Evolutionary conservation across 2,888 invertebrate genomes (phyloP).

Genomic region (Metacarcinus magister): DNA sequence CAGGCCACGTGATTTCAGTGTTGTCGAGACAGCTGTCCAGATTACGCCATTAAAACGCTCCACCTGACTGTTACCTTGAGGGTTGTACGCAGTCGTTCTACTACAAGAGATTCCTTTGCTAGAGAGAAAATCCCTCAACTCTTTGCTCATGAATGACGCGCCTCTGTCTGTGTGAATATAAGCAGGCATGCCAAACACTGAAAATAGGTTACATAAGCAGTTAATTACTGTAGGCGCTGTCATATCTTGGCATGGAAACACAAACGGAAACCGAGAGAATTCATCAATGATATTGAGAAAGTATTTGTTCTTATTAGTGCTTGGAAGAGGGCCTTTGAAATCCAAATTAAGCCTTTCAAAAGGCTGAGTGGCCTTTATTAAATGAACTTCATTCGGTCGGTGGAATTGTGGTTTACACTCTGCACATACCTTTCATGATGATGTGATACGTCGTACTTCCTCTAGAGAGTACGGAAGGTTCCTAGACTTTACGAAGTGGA

Average conservation of each 20-base stretch:
- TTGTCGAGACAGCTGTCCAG: slow-evolving; percentile 77
- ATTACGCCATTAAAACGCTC: slow-evolving; percentile 82
- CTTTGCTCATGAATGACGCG: slow-evolving; percentile 32
- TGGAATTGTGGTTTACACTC: neutral
- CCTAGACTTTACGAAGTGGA: slow-evolving; percentile 56
- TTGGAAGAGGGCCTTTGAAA: neutral
- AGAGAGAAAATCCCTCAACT: neutral
- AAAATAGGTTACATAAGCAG: slow-evolving; percentile 56
- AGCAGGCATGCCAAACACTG: slow-evolving; percentile 60
- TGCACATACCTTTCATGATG: neutral
- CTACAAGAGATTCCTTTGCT: slow-evolving; percentile 51
- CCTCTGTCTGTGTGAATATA: no score
- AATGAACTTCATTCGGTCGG: neutral
- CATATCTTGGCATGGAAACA: slow-evolving; percentile 57
- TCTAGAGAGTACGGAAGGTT: neutral
- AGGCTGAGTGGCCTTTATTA: neutral
- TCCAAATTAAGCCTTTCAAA: neutral
- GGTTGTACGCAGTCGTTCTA: no score
- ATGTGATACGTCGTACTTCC: neutral
- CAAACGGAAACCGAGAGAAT: slow-evolving; percentile 62
- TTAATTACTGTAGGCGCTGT: neutral
- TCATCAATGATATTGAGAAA: slow-evolving; percentile 61
- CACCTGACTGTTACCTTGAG: no score
- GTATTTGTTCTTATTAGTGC: neutral
- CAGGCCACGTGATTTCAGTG: no score